Percentiles rank a stretch among this genome's conserved stretches.
Conservation (phyloP, 1,140 invertebrate genomes). For the Acromyrmex heyeri region DNA sequence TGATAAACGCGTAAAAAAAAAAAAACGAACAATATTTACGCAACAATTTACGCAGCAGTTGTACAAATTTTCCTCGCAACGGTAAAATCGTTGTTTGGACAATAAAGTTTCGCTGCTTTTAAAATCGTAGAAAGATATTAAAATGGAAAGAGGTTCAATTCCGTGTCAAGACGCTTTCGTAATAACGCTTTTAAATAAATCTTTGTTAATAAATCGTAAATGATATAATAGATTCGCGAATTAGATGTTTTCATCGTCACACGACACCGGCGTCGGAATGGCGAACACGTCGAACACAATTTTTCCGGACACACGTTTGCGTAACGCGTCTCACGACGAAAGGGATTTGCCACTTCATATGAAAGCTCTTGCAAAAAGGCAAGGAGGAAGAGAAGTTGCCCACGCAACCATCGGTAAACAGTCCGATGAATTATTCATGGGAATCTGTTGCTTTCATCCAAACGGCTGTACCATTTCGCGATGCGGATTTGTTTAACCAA, state of each 20-base stretch:
- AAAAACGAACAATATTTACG: not conserved
- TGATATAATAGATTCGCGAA: not conserved
- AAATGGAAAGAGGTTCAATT: not conserved
- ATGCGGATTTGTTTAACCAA: constrained; percentile 43
- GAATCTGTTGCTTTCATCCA: constrained; percentile 76
- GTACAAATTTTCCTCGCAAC: not conserved
- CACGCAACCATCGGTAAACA: constrained; percentile 59
- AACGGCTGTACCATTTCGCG: constrained; percentile 56
- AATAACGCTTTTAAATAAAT: not conserved
- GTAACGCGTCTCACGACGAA: constrained; percentile 52
- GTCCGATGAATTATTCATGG: constrained; percentile 77
- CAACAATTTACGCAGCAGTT: not conserved
- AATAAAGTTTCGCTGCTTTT: not conserved
- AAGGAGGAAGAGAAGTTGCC: constrained; percentile 36
- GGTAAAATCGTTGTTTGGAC: not conserved
- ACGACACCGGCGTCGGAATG: constrained; percentile 31
- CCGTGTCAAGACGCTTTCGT: not conserved
- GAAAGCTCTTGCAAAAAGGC: constrained; percentile 53
- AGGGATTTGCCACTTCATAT: constrained; percentile 43
- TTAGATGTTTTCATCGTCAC: constrained; percentile 17
- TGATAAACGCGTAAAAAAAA: not conserved
- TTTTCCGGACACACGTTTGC: constrained; percentile 47
- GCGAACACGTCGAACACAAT: constrained; percentile 28
- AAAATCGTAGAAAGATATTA: not conserved
- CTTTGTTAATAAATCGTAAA: constrained; percentile 4